phyloP scores from a whole-genome alignment of 1,140 invertebrate species.

The Bombus superbus region DNA sequence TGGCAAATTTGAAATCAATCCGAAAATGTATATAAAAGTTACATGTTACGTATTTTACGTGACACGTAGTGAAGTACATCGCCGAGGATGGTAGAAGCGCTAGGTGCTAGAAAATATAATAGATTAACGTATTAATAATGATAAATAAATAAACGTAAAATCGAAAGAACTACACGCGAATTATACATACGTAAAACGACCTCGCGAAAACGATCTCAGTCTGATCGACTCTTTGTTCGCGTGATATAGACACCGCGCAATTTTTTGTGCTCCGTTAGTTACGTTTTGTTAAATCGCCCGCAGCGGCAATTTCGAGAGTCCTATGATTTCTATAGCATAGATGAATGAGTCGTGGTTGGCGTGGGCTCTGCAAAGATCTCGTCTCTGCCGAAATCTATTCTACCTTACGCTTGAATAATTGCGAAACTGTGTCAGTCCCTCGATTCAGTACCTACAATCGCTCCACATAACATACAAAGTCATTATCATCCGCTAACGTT shows the following conservation, averaged over 20 bases:
- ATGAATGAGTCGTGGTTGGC: background rate
- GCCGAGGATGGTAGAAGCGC: background rate
- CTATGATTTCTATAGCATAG: background rate
- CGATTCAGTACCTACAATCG: background rate
- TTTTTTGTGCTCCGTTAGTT: constrained; percentile 15
- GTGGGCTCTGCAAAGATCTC: background rate
- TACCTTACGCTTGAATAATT: background rate
- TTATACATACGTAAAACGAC: background rate
- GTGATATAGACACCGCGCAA: background rate
- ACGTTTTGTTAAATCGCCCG: constrained; percentile 24
- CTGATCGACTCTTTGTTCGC: constrained; percentile 4
- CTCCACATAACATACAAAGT: background rate
- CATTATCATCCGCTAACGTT: background rate
- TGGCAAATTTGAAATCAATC: too few species aligned
- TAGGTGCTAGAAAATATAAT: background rate
- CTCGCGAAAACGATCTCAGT: constrained; percentile 16
- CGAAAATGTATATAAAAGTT: too few species aligned
- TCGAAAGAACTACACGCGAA: too few species aligned
- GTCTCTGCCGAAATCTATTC: background rate
- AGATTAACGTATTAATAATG: background rate
- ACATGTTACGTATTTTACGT: background rate
- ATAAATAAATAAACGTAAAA: background rate
- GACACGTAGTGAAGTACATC: background rate
- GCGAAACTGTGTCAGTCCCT: background rate
- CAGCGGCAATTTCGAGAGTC: constrained; percentile 29